These are phyloP conservation scores for Pseudopodoces humilis DNA, from an alignment of 2,113 vertebrate species.

Conservation along the genomic window DNA sequence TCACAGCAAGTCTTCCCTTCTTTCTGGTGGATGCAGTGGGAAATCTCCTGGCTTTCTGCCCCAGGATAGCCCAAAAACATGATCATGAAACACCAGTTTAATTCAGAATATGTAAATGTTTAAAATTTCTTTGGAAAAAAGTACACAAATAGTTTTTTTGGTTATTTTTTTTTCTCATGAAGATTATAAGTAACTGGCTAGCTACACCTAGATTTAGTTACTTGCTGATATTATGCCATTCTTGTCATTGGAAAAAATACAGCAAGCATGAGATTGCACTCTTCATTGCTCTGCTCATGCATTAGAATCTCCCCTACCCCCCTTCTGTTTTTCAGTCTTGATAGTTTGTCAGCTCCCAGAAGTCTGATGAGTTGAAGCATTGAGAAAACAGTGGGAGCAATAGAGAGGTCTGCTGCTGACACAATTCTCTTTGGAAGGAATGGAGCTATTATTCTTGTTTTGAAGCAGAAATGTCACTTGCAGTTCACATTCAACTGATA, in stretches of 20 bases:
- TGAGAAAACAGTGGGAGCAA: not conserved
- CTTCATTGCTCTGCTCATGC: not conserved
- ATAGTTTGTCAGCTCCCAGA: not conserved
- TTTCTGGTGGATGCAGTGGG: not conserved
- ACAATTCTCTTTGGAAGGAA: not conserved
- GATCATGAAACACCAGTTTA: not conserved
- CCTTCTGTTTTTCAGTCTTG: not conserved
- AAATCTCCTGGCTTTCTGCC: not conserved
- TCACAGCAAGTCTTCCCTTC: not conserved
- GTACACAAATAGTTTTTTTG: not conserved
- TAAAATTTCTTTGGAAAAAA: not conserved
- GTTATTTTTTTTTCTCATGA: not conserved
- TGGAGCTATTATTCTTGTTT: conserved; percentile 21
- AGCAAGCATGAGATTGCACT: not conserved
- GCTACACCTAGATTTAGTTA: not conserved
- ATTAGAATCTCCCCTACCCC: not conserved
- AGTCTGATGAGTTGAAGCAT: not conserved
- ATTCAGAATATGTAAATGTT: not conserved
- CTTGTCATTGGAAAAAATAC: not conserved
- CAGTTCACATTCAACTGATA: not conserved
- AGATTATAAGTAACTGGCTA: not conserved
- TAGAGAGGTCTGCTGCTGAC: not conserved
- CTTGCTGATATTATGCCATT: not conserved
- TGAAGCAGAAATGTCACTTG: not conserved
- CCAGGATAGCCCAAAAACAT: not conserved